Percentiles rank a stretch among this genome's conserved stretches.
phyloP scores from a whole-genome alignment of 2,113 vertebrate species.

The Artemisiospiza belli region DNA sequence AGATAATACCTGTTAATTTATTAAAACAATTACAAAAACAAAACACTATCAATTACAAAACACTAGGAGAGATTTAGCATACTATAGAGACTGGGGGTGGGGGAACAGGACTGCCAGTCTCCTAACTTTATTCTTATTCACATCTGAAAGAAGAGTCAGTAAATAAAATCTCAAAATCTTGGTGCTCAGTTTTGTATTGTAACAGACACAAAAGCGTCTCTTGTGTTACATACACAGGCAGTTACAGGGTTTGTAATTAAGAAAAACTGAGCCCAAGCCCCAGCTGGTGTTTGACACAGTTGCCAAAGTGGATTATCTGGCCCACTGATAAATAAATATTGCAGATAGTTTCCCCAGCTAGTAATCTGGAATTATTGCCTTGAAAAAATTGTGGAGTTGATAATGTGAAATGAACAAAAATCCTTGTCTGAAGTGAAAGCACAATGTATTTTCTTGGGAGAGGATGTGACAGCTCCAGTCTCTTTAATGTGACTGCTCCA shows the following conservation, averaged over 20 bases:
- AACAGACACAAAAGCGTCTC: not conserved
- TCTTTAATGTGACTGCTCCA: not conserved
- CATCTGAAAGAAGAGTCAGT: not conserved
- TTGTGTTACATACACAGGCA: not conserved
- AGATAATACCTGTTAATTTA: not conserved
- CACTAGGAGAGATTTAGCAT: not conserved
- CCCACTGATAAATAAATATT: constrained; percentile 29
- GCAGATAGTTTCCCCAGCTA: not conserved
- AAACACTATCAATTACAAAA: not conserved
- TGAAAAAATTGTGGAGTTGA: not conserved
- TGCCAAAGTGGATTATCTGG: not conserved
- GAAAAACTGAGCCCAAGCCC: not conserved
- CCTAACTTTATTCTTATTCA: not conserved
- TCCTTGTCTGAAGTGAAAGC: not conserved
- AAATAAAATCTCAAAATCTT: not conserved
- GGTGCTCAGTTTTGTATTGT: not conserved
- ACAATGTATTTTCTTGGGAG: not conserved
- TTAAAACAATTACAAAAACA: not conserved
- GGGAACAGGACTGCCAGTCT: not conserved
- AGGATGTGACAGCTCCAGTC: not conserved
- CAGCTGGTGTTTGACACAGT: constrained; percentile 12
- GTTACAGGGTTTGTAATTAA: not conserved
- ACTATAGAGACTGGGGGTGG: not conserved
- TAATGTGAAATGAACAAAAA: not conserved
- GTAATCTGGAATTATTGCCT: not conserved